Percentiles rank a stretch among this genome's conserved stretches.
These are phyloP conservation scores for Branchinecta sandiegonensis DNA, from an alignment of 2,888 invertebrate species.

Conservation along the genomic window DNA sequence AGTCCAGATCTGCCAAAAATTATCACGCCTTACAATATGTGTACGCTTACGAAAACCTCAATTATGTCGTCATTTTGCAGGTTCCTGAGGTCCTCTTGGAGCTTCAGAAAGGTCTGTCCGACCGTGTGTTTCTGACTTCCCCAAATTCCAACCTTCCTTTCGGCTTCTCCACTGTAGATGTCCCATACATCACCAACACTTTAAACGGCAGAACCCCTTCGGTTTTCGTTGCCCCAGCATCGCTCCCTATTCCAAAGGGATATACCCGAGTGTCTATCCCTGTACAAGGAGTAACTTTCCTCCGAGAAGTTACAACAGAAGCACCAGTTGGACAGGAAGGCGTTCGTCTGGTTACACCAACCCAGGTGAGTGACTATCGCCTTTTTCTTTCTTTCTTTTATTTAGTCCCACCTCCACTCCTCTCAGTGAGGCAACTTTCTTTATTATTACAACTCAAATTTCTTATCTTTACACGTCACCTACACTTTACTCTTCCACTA, in stretches of 20 bases:
- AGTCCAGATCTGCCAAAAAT: too few species aligned
- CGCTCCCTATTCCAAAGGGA: constrained; percentile 7
- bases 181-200: constrained; percentile 1
- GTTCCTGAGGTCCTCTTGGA: background rate
- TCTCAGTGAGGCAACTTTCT: too few species aligned
- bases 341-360: background rate
- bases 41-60: too few species aligned
- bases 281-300: background rate
- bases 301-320: background rate
- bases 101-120: constrained; percentile 3
- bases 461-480: too few species aligned
- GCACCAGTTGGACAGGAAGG: background rate
- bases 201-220: background rate
- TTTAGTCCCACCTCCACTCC: too few species aligned
- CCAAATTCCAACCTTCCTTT: background rate
- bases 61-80: background rate
- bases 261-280: constrained; percentile 9
- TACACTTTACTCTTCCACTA: too few species aligned
- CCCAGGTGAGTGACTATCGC: too few species aligned
- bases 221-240: constrained; percentile 7
- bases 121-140: background rate
- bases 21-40: too few species aligned
- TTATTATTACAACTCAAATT: too few species aligned
- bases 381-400: too few species aligned
- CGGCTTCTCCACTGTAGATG: constrained; percentile 1